Conservation (phyloP, 2,113 vertebrate species). For the Aramus guarauna region DNA sequence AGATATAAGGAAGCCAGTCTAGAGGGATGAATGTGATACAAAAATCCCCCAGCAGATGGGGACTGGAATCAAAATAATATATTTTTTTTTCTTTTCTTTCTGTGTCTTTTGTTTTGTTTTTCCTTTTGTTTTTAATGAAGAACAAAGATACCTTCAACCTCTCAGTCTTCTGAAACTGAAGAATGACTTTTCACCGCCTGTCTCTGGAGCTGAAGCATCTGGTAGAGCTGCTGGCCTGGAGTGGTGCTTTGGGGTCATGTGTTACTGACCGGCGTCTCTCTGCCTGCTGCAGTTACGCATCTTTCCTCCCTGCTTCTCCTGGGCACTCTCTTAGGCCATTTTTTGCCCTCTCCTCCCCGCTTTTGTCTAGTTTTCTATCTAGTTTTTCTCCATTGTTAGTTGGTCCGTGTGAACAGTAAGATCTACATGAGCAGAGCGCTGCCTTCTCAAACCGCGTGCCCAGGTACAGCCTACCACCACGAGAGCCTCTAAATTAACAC, state of each 20-base stretch:
- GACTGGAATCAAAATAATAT: neutral
- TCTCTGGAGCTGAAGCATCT: neutral
- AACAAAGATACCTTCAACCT: neutral
- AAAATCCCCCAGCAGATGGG: conserved; percentile 20
- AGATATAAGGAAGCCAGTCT: neutral
- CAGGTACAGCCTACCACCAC: fast-evolving
- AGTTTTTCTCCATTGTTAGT: neutral
- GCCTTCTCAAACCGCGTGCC: fast-evolving
- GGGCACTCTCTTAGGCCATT: neutral
- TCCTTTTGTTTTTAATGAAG: neutral
- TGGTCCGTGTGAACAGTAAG: neutral
- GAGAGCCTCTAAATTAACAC: neutral
- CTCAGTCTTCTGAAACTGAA: neutral
- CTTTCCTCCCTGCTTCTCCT: neutral
- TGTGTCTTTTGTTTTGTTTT: neutral
- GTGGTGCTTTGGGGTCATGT: neutral
- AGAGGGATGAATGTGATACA: neutral
- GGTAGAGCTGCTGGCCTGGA: neutral
- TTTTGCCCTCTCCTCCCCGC: neutral
- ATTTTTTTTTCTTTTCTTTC: neutral
- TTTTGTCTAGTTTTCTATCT: neutral
- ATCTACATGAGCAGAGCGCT: fast-evolving
- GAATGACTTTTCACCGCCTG: neutral
- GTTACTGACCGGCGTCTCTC: fast-evolving
- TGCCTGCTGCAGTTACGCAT: neutral